Evolutionary conservation across 2,797 vertebrate species (phyloP).

Genomic region (Coreius guichenoti): DNA sequence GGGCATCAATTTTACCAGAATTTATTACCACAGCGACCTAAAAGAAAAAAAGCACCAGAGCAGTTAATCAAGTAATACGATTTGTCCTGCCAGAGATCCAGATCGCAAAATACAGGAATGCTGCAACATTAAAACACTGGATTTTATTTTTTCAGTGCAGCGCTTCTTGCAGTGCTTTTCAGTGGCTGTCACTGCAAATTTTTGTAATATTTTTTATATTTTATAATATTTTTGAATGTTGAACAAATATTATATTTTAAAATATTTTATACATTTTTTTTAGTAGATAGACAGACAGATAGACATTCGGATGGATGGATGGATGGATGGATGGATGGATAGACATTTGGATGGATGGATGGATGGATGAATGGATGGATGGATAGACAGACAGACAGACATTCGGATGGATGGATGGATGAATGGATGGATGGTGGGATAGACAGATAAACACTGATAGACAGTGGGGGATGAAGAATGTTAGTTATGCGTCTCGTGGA

Average conservation of each 20-base stretch:
- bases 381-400: too few relatives aligned
- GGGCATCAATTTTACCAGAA: slow-evolving; percentile 38
- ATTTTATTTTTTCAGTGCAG: background rate
- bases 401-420: too few relatives aligned
- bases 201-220: background rate
- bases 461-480: background rate
- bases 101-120: background rate
- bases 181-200: background rate
- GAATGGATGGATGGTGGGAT: too few relatives aligned
- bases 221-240: background rate
- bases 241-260: background rate
- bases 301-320: background rate
- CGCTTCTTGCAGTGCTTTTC: background rate
- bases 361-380: too few relatives aligned
- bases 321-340: too few relatives aligned
- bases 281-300: too few relatives aligned
- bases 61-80: background rate
- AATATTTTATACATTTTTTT: background rate
- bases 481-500: background rate
- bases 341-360: too few relatives aligned
- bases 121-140: background rate
- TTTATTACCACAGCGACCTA: background rate
- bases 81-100: background rate
- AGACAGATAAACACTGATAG: too few relatives aligned
- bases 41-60: background rate